Base-by-base conservation (phyloP, 2,797 vertebrate genomes). In the Cirrhinus mrigala region DNA sequence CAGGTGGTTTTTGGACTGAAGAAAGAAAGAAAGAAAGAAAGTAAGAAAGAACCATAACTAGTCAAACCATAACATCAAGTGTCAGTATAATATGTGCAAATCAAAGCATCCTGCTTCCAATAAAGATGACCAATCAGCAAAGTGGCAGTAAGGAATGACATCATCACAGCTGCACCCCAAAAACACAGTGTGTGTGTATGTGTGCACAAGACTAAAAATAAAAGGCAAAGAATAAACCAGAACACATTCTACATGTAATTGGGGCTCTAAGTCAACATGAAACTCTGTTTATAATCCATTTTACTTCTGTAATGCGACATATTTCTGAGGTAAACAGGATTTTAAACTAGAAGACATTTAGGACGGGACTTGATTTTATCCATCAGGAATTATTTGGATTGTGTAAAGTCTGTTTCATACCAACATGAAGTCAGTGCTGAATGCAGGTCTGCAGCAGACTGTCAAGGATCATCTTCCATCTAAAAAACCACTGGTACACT, bases 151-250 rank as follows among this genome's bases (percentile, higher is more conserved):
- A 93, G 90, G 89, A 91, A 95, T 98, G 96, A 97, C 96, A 96
- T 98, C 96, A 96, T 97, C 96, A 98, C 92, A 96, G 97, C 91
- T 93, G 96, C 97, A 97, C 97, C 97, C 97, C 97, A 93, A 94
- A 66, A 75, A 68, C 8, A 0, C 6, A 48, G 48, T 40, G 48
- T 81, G 66, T 70, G 33, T 56, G 48, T 62, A 56, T 27, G n/a
- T 62, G 33, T 66, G 64, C 75, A 64, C 54, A 20, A 40, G 6
- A 73, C n/a, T 48, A 62, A 33, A 82, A 50, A 74, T 50, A 48
- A 62, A 71, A 73, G 37, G 33, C n/a, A 71, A 29, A 60, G 37
- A 73, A 60, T 73, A 73, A 22, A 82, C 18, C 54, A 78, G 22
- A 60, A 58, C 15, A 37, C 33, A 22, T 20, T 27, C 24, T 52